phyloP scores from a whole-genome alignment of 64 coral and sea anemone species.

The Hydrozoanthus tunicans region DNA sequence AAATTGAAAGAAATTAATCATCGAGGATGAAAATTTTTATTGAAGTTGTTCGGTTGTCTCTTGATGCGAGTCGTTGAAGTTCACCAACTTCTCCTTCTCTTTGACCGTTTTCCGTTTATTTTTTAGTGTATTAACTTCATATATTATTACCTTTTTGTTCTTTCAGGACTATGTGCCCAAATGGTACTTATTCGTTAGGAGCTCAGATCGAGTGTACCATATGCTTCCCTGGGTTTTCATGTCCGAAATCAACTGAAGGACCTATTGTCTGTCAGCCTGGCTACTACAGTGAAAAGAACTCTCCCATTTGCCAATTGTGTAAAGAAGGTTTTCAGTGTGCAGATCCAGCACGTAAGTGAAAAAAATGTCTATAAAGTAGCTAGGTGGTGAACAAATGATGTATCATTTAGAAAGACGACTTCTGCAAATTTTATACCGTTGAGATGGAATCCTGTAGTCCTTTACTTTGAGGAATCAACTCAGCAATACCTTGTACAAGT shows the following conservation, averaged over 20 bases:
- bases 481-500: too few relatives aligned
- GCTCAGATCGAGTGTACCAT: slow-evolving; percentile 83
- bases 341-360: slow-evolving; percentile 77
- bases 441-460: too few relatives aligned
- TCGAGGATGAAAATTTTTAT: too few relatives aligned
- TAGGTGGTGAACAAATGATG: background rate
- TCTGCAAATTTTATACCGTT: too few relatives aligned
- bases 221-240: slow-evolving; percentile 77
- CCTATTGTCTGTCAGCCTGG: slow-evolving; percentile 76
- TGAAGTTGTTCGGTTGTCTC: too few relatives aligned
- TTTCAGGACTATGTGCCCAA: slow-evolving; percentile 83
- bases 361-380: background rate
- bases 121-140: background rate
- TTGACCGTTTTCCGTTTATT: background rate
- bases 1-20: too few relatives aligned
- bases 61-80: too few relatives aligned
- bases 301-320: slow-evolving; percentile 73
- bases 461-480: too few relatives aligned
- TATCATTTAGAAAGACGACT: too few relatives aligned
- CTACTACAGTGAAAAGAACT: slow-evolving; percentile 90
- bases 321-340: slow-evolving; percentile 96
- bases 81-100: background rate
- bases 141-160: background rate
- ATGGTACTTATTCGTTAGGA: slow-evolving; percentile 97
- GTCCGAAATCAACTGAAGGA: slow-evolving; percentile 67